These are phyloP conservation scores for Macrobrachium rosenbergii DNA, from an alignment of 1,140 invertebrate genomes.

Conservation along the genomic window DNA sequence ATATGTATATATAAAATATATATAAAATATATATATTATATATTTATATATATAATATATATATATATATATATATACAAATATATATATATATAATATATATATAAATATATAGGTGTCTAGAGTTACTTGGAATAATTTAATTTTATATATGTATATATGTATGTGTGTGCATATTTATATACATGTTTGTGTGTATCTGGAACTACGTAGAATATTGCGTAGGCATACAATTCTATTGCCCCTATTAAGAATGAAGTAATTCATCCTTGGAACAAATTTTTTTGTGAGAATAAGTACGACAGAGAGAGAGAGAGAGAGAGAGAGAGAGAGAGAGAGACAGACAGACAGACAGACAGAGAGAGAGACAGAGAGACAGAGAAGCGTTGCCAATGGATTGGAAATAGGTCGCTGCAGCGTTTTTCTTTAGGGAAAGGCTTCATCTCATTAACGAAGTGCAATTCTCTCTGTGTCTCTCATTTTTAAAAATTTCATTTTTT, in stretches of 20 bases:
- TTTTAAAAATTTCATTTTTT: not conserved
- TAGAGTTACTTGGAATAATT: too few species aligned
- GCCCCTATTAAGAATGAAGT: not conserved
- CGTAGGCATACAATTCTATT: too few species aligned
- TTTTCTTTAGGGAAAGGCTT: not conserved
- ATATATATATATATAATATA: slow-evolving; percentile 10
- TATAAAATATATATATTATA: too few species aligned
- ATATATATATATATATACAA: slow-evolving; percentile 1
- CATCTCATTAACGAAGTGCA: not conserved
- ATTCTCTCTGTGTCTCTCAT: not conserved
- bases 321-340: slow-evolving; percentile 35
- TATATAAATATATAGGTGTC: slow-evolving; percentile 10
- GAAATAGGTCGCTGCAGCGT: too few species aligned
- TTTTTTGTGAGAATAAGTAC: not conserved
- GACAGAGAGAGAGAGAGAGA: slow-evolving; percentile 29
- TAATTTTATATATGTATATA: too few species aligned
- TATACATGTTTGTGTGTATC: too few species aligned
- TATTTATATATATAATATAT: too few species aligned
- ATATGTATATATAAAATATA: too few species aligned
- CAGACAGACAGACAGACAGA: not conserved
- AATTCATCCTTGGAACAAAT: not conserved
- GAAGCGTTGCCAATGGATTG: too few species aligned
- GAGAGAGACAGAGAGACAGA: too few species aligned
- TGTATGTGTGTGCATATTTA: too few species aligned
- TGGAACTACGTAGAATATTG: too few species aligned